Evolutionary conservation across 1,140 invertebrate genomes (phyloP).

Genomic region (Drosophila sulfurigaster): DNA sequence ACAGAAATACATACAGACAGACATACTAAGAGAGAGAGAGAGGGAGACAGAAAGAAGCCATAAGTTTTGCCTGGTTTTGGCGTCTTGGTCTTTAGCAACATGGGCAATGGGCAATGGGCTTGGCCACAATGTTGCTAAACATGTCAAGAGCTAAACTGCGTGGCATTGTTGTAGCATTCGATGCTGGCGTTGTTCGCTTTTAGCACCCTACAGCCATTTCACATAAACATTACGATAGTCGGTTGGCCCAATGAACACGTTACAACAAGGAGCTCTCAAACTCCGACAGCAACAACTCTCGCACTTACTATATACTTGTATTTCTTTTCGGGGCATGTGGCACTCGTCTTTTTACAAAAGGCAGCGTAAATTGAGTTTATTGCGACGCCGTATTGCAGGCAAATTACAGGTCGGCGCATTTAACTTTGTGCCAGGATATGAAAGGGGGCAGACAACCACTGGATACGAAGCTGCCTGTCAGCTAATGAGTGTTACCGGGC

Average conservation of each 20-base stretch:
- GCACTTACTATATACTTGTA: no score
- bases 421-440: slow-evolving; percentile 83
- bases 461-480: slow-evolving; percentile 34
- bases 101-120: slow-evolving; percentile 40
- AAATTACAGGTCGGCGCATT: slow-evolving; percentile 84
- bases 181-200: slow-evolving; percentile 45
- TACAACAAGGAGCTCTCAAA: slow-evolving; percentile 51
- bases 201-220: slow-evolving; percentile 74
- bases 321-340: slow-evolving; percentile 56
- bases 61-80: slow-evolving; percentile 11
- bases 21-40: neutral
- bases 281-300: slow-evolving; percentile 11
- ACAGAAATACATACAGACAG: slow-evolving; percentile 20
- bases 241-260: slow-evolving; percentile 63
- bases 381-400: slow-evolving; percentile 80
- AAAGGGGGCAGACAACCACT: slow-evolving; percentile 30
- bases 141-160: slow-evolving; percentile 71
- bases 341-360: slow-evolving; percentile 60
- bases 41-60: slow-evolving; percentile 1
- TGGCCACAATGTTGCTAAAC: slow-evolving; percentile 63
- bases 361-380: slow-evolving; percentile 81
- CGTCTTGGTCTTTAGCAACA: slow-evolving; percentile 51
- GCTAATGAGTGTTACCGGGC: slow-evolving; percentile 55
- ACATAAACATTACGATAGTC: slow-evolving; percentile 61
- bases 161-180: slow-evolving; percentile 48